phyloP scores from a whole-genome alignment of 2,797 vertebrate species.

The Scarus forsteni region DNA sequence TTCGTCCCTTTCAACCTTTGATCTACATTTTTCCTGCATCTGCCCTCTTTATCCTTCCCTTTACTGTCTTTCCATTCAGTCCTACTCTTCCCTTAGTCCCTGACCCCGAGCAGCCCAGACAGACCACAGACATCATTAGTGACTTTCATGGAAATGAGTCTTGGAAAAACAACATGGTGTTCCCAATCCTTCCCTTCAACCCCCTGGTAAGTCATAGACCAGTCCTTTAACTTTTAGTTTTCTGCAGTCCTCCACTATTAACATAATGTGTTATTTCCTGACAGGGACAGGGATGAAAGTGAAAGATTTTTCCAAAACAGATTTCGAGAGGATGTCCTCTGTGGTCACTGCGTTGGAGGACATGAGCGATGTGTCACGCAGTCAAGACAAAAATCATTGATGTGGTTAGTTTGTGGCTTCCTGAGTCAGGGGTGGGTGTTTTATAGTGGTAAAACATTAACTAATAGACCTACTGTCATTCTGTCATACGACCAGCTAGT shows the following conservation, averaged over 20 bases:
- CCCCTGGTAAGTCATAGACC: slow-evolving; percentile 24
- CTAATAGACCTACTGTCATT: slow-evolving; percentile 30
- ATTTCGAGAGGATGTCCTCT: slow-evolving; percentile 20
- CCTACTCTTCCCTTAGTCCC: neutral
- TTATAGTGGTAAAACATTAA: slow-evolving; percentile 59
- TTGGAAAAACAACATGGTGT: slow-evolving; percentile 48
- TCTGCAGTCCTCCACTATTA: slow-evolving; percentile 41
- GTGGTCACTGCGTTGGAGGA: slow-evolving; percentile 24
- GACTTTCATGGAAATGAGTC: slow-evolving; percentile 44
- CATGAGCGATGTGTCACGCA: slow-evolving; percentile 56
- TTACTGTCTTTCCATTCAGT: slow-evolving; percentile 14
- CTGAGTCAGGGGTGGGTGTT: slow-evolving; percentile 51
- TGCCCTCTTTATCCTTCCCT: slow-evolving; percentile 3
- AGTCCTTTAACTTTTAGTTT: slow-evolving; percentile 19
- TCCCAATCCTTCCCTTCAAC: slow-evolving; percentile 10
- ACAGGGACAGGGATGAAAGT: slow-evolving; percentile 33
- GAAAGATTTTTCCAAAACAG: slow-evolving; percentile 44
- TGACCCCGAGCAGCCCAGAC: slow-evolving; percentile 44
- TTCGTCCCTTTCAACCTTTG: neutral
- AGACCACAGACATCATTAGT: slow-evolving; percentile 61
- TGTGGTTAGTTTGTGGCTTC: slow-evolving; percentile 42
- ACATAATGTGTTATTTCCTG: slow-evolving; percentile 37
- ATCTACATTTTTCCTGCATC: neutral
- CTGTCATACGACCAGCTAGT: neutral
- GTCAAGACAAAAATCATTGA: slow-evolving; percentile 29